Base-by-base conservation (phyloP, 23 tunicate genomes). In the Halocynthia roretzi region DNA sequence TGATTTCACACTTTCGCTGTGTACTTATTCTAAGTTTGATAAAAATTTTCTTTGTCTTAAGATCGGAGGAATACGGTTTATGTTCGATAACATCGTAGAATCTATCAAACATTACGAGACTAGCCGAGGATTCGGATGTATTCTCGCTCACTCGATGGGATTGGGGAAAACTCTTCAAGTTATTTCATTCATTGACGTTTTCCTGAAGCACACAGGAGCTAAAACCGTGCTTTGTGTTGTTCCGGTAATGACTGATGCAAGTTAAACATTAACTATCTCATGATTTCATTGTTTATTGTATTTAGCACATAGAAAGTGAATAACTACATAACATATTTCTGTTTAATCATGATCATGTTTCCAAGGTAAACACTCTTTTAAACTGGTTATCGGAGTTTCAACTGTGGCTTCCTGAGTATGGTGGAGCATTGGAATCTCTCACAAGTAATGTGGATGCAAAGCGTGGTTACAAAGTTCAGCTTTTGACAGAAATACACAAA, bases 81-180 rank as follows among this genome's bases (percentile, higher is more conserved):
- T 94, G 98, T 94, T 68, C 81, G 98, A 94, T 81, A 94, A 94
- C 84, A 72, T 87, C 6, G 87, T 94, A 6, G 90, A 85, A 76
- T 78, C 98, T 17, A 81, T 85, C 20, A 50, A 84, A 6, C 84
- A 87, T 61, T 87, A 50, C 76, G 81, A 83, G 51, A 81, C 75
- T 6, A 87, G 87, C 73, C 51, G 66, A 14, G 98, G 98, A 5
- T 84, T 87, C 51, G 98, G 98, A 51, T 94, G 98, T 57, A 88
- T 94, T 10, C 80, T 94, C 11, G 98, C 98, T 9, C 98, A 94
- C 77, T 84, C 98, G 54, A 94, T 94, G 98, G 98, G 98, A 7
- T 73, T 94, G 54, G 98, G 98, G 19, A 94, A 94, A 63, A 94
- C 98, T 9, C 78, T 94, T 2, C 98, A 94, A 72, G 98, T 94